These are phyloP conservation scores for Altica lythri DNA, from an alignment of 2,888 invertebrate species.

Conservation along the genomic window DNA sequence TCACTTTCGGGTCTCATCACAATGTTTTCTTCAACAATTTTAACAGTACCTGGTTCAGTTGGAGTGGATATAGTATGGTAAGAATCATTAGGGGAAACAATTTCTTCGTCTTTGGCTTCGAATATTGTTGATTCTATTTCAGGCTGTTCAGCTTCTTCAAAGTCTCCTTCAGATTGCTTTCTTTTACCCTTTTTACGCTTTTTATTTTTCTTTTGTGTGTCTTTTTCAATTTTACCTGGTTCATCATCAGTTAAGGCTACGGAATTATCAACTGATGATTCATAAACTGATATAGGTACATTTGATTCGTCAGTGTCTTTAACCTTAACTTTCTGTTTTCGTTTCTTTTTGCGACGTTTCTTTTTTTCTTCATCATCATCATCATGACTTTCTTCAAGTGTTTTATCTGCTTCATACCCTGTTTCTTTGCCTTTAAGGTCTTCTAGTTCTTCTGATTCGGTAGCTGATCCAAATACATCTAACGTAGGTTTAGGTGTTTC, in stretches of 20 bases:
- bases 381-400: slow-evolving; percentile 62
- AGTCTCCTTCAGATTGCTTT: slow-evolving; percentile 47
- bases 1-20: slow-evolving; percentile 63
- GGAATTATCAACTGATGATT: slow-evolving; percentile 51
- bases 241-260: slow-evolving; percentile 56
- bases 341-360: slow-evolving; percentile 55
- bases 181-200: slow-evolving; percentile 55
- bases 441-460: slow-evolving; percentile 52
- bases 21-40: slow-evolving; percentile 69
- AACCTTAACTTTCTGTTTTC: slow-evolving; percentile 59
- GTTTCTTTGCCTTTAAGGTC: slow-evolving; percentile 60
- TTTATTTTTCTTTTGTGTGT: slow-evolving; percentile 46
- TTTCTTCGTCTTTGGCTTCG: slow-evolving; percentile 59
- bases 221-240: slow-evolving; percentile 38
- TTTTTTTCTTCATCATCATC: slow-evolving; percentile 55
- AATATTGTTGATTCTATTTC: no score
- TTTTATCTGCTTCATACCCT: slow-evolving; percentile 76
- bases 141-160: no score
- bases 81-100: slow-evolving; percentile 63
- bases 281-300: slow-evolving; percentile 59
- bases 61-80: slow-evolving; percentile 65
- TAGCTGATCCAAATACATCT: slow-evolving; percentile 52
- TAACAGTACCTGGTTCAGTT: slow-evolving; percentile 65
- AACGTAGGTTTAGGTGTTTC: slow-evolving; percentile 62
- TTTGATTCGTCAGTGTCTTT: slow-evolving; percentile 60